These are phyloP conservation scores for Nansenia antarctica DNA, from an alignment of 2,113 vertebrate genomes.

Conservation along the genomic window DNA sequence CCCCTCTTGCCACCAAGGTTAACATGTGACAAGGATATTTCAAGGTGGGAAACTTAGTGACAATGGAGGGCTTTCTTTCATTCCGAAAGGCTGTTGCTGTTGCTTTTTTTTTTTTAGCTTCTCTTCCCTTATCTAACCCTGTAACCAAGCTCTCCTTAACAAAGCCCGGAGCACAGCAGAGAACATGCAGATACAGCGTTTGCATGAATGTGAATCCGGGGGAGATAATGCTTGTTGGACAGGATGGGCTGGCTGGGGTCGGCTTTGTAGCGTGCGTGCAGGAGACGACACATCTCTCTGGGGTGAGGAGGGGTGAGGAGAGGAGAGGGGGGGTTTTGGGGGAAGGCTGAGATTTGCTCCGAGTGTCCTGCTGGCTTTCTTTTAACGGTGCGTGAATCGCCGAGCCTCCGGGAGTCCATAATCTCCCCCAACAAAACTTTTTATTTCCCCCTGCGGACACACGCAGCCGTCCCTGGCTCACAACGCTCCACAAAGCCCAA, in stretches of 20 bases:
- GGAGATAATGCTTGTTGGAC: conserved; percentile 64
- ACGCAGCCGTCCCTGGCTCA: conserved; percentile 25
- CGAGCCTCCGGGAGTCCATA: conserved; percentile 76
- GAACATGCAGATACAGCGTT: conserved; percentile 45
- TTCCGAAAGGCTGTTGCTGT: conserved; percentile 48
- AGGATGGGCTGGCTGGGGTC: conserved; percentile 52
- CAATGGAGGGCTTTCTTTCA: conserved; percentile 54
- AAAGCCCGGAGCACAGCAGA: conserved; percentile 43
- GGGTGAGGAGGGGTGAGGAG: conserved; percentile 15
- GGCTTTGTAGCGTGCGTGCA: conserved; percentile 67
- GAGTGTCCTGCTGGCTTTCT: conserved; percentile 77
- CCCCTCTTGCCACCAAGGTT: conserved; percentile 66
- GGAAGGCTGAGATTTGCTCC: conserved; percentile 63
- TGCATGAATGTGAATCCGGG: conserved; percentile 39
- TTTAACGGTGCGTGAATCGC: conserved; percentile 74
- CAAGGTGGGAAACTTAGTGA: conserved; percentile 51
- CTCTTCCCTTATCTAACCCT: conserved; percentile 50
- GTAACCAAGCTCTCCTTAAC: conserved; percentile 47
- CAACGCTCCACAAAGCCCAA: conserved; percentile 36
- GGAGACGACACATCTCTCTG: conserved; percentile 52
- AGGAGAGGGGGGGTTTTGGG: conserved; percentile 25
- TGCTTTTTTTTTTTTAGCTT: conserved; percentile 24
- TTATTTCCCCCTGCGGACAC: conserved; percentile 18
- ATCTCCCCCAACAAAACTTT: conserved; percentile 63
- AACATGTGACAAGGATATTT: conserved; percentile 67